Base-by-base conservation (phyloP, 2,888 invertebrate species). In the Balanococcus diminutus region DNA sequence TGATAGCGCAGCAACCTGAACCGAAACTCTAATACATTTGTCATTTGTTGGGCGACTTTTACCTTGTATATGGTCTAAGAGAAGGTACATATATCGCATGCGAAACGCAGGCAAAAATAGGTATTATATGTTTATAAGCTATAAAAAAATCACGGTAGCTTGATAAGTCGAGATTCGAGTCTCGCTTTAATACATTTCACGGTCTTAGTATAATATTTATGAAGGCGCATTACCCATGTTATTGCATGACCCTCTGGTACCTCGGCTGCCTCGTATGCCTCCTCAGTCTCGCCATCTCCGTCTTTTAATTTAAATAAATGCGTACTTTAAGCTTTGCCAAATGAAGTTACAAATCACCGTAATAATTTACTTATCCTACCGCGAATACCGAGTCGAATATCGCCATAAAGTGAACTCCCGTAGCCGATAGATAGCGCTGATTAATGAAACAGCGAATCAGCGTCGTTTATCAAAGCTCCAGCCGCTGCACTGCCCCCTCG, bases 271-370 rank as follows among this genome's bases (percentile, higher is more conserved):
- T 36, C 19, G 8, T 9, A 25, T 32, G 22, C n/a, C 72, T 84
- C 42, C 14, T 2, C 32, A n/a, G n/a, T n/a, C n/a, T n/a, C n/a
- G n/a, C 36, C 16, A 31, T 36, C 56, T 51, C 83, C 9, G 56
- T 83, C 36, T 84, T 46, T 56, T 85, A 79, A 85, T 85, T 86
- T 81, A 81, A 36, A 86, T 56, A 36, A 81, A 36, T n/a, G 86
- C 81, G 86, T 86, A 81, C 86, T 81, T 61, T 61, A 81, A 51
- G 81, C 81, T 81, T 86, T 86, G 86, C 86, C 81, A 86, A 86
- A 86, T 86, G 86, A 86, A 86, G 86, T 81, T 86, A 81, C 86
- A 86, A 75, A 86, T 86, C 81, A 86, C 85, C 46, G 32, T 25
- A 75, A 75, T 75, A 75, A 84, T 84, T 84, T 84, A 84, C 83